Percentiles rank a stretch among this genome's conserved stretches.
Conservation (phyloP, 2,797 vertebrate genomes). For the Neosilurus hyrtlii region DNA sequence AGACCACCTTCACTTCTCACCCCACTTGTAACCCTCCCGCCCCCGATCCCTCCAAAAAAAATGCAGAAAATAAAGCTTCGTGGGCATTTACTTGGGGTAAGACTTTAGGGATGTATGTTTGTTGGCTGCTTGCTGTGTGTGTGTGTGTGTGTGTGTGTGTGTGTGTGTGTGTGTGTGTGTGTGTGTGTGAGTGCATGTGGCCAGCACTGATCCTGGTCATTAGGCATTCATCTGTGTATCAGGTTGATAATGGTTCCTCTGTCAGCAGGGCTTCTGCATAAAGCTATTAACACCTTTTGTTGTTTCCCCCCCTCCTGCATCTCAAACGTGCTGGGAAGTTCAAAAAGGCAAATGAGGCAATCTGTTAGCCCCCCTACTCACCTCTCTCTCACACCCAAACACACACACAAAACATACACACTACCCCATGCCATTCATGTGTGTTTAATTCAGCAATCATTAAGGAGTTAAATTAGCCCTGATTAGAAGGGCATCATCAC, state of each 20-base stretch:
- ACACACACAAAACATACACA: constrained; percentile 23
- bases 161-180: constrained; percentile 20
- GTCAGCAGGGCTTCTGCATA: constrained; percentile 89
- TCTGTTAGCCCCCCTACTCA: constrained; percentile 75
- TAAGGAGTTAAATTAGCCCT: constrained; percentile 75
- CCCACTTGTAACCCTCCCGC: background rate
- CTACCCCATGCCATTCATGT: constrained; percentile 9
- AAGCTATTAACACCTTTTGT: constrained; percentile 98
- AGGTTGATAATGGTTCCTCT: constrained; percentile 90
- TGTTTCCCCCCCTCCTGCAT: constrained; percentile 76
- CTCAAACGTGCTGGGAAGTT: constrained; percentile 84
- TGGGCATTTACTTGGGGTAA: background rate
- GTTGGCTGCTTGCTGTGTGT: background rate
- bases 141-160: background rate
- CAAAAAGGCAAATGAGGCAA: constrained; percentile 82
- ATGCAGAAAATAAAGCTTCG: background rate
- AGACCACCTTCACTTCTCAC: background rate
- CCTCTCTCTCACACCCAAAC: constrained; percentile 39
- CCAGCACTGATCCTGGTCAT: constrained; percentile 85
- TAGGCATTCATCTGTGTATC: constrained; percentile 85
- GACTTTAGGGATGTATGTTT: background rate
- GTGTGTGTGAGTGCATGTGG: constrained; percentile 53
- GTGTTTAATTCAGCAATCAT: constrained; percentile 74
- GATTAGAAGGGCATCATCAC: constrained; percentile 71
- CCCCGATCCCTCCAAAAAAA: too few species aligned